Percentiles rank a stretch among this genome's conserved stretches.
These are phyloP conservation scores for Dolichallabes microphthalmus DNA, from an alignment of 2,113 vertebrate genomes.

Conservation along the genomic window DNA sequence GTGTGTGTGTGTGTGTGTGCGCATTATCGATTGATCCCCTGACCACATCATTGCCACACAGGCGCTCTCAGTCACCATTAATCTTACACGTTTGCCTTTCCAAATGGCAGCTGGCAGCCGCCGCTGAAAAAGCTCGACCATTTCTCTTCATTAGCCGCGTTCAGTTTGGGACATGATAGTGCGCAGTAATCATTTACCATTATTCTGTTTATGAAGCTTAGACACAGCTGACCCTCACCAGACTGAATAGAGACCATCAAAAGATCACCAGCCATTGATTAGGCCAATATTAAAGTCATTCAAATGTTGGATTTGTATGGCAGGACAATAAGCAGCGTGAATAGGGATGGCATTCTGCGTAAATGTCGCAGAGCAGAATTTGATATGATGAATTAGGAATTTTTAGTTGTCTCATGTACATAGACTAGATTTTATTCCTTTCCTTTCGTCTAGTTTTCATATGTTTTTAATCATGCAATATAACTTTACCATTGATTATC, in stretches of 20 bases:
- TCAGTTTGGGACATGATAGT: constrained; percentile 72
- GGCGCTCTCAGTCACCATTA: constrained; percentile 71
- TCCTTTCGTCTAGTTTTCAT: constrained; percentile 14
- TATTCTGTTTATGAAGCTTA: constrained; percentile 88
- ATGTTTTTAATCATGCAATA: constrained; percentile 36
- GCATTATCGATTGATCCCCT: constrained; percentile 73
- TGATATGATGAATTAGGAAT: constrained; percentile 50
- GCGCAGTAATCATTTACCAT: constrained; percentile 82
- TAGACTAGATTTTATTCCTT: neutral
- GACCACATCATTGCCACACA: constrained; percentile 74
- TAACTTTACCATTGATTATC: constrained; percentile 43
- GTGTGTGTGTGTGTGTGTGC: constrained; percentile 47
- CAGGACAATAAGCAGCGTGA: constrained; percentile 82
- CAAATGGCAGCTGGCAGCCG: constrained; percentile 78
- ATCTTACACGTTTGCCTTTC: constrained; percentile 70
- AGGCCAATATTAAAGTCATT: constrained; percentile 96
- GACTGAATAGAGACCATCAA: constrained; percentile 92
- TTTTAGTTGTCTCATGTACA: neutral
- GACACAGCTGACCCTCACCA: constrained; percentile 81
- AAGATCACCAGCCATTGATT: constrained; percentile 99
- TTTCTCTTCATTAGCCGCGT: constrained; percentile 79
- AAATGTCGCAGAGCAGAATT: constrained; percentile 63
- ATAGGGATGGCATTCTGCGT: constrained; percentile 65
- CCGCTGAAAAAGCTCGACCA: constrained; percentile 70
- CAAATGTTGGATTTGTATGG: constrained; percentile 93